Evolutionary conservation across 1,140 invertebrate genomes (phyloP), one percentile per base, ranked within the genome.

Genomic region (Hyles vespertilio): DNA sequence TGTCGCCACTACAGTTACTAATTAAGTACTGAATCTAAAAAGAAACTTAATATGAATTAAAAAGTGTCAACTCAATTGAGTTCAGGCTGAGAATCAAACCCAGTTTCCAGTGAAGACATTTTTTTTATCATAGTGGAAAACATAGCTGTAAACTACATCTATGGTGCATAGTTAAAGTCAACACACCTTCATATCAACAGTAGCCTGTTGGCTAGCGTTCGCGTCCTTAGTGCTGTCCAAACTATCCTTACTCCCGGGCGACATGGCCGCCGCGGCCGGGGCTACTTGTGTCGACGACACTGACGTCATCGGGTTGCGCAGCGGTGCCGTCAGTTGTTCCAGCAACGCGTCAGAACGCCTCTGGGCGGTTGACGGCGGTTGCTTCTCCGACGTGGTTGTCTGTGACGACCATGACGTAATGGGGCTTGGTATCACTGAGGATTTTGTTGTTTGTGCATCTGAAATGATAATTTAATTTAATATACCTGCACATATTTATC

Each of bases 301-400:
- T 1, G 77, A 74, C 3, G 79, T 59, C 34, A 80, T 63, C 1
- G 80, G 77, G 60, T 77, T 87, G 34, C 76, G 71, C 44, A 90
- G 58, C 0, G 89, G 84, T 56, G 78, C 72, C 1, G 89, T 90
- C 48, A 90, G 72, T 56, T 89, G 84, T 67, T 90, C 89, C 4
- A 89, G 67, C 9, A 89, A 63, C 0, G 81, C 84, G 53, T 90
- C 89, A 0, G 87, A 87, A 1, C 89, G 79, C 0, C 87, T 73
- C 57, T 89, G 85, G 5, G 85, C 77, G 51, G 59, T 79, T 1
- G 81, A 72, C 9, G 83, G 70, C 49, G 79, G 63, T 47, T 85
- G 80, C 51, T 87, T 85, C 48, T 85, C 79, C 44, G 74, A 56
- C 3, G 69, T 63, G 8, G 78, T 61, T 1, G 78, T 71, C 78